Base-by-base conservation (phyloP, 2,888 invertebrate genomes). In the Chrysolina oricalcia region DNA sequence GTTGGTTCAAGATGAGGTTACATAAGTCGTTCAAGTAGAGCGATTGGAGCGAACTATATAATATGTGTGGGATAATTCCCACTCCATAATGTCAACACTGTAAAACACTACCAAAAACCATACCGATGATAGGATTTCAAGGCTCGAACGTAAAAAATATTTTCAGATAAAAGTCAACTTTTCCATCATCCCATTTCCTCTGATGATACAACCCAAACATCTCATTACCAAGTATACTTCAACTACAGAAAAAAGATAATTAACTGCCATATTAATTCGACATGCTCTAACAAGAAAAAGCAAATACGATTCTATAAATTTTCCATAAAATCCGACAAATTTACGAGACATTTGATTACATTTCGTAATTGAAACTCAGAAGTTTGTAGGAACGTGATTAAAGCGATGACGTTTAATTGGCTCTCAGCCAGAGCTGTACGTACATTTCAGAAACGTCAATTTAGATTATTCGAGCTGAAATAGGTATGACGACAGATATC, bases 261-360 rank as follows among this genome's bases (percentile, higher is more conserved):
- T 15, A 15, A 21, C 11, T 11, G 4, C 53, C 11, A 21, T 53
- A 19, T 53, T 5, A 53, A 53, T 19, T 21, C 21, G 11, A 53
- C 2, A 17, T 48, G 48, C 17, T 5, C 2, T 48, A 19, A 23
- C 21, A 19, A 11, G 53, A 53, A 21, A 53, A 1, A 53, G 53
- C 53, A 53, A 53, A 53, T 21, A 15, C 21, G 11, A 23, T 21
- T 53, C 19, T 3, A 19, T 19, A 50, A 50, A 19, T 50, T 50
- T 53, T 21, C 53, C 19, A 21, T 53, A 11, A 53, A 53, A 53
- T 53, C 11, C 53, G 19, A 53, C 21, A 11, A 53, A 53, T 21
- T 53, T 53, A 21, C 53, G 53, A 19, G 53, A 53, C 53, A 21
- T 53, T 21, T 53, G 23, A 53, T 53, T 53, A 53, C 53, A 21